Conservation (phyloP, 2,888 invertebrate genomes). For the Corythucha ciliata region DNA sequence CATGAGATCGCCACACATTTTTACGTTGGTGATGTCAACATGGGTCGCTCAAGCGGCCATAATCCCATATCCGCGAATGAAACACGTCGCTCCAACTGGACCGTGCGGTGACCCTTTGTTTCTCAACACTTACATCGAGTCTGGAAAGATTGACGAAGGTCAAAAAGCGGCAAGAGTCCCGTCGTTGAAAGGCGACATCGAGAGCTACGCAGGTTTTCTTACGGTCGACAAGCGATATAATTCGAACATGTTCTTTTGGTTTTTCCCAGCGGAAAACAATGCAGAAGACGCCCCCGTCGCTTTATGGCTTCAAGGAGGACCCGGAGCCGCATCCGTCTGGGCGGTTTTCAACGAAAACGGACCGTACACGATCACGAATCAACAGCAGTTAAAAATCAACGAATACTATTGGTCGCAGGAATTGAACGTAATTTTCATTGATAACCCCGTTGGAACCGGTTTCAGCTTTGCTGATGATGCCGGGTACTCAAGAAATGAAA, state of each 20-base stretch:
- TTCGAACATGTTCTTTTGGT: constrained; percentile 47
- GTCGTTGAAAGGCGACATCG: constrained; percentile 11
- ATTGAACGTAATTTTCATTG: constrained; percentile 79
- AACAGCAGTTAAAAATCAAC: constrained; percentile 48
- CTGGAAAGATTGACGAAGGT: constrained; percentile 46
- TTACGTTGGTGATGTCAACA: no score
- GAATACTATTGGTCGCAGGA: constrained; percentile 70
- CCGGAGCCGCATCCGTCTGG: constrained; percentile 67
- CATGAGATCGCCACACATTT: no score
- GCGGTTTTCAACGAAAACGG: constrained; percentile 80
- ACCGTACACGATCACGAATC: constrained; percentile 46
- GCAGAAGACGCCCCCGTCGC: constrained; percentile 53
- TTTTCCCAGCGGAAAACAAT: constrained; percentile 42
- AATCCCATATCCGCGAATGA: no score
- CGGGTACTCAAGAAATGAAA: constrained; percentile 71
- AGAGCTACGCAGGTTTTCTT: constrained; percentile 53
- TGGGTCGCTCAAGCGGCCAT: no score
- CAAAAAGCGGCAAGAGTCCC: constrained; percentile 28
- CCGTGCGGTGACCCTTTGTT: no score
- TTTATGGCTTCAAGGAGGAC: constrained; percentile 79
- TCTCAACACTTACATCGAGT: constrained; percentile 50
- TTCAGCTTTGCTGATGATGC: constrained; percentile 74
- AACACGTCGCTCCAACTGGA: no score
- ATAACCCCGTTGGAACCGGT: constrained; percentile 87
- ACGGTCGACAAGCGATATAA: constrained; percentile 50